phyloP scores from a whole-genome alignment of 2,888 invertebrate species.

The Odontothrips loti region DNA sequence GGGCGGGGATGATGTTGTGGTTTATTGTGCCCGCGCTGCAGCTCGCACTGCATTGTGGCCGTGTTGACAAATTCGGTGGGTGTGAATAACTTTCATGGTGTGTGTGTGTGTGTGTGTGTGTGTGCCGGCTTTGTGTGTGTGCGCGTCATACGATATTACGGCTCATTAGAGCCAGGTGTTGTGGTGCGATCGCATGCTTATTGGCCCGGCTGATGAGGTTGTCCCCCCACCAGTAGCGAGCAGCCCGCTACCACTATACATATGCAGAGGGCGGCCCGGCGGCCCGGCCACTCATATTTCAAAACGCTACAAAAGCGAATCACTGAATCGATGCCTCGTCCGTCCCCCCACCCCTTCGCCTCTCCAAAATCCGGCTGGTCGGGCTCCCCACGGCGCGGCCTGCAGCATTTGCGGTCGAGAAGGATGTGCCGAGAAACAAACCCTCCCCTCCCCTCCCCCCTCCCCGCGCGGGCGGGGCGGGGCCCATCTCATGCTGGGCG shows the following conservation, averaged over 20 bases:
- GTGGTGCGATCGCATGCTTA: background rate
- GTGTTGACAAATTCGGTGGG: slow-evolving; percentile 26
- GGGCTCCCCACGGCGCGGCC: no score
- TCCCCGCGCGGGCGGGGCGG: no score
- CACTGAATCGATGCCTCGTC: no score
- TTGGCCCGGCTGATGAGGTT: background rate
- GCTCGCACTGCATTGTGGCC: slow-evolving; percentile 4
- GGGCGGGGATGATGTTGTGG: background rate
- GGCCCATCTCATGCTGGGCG: no score
- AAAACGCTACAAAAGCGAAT: background rate
- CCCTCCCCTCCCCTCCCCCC: no score
- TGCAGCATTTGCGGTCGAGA: no score
- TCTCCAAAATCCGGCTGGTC: no score
- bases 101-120: slow-evolving; percentile 7
- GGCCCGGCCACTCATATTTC: background rate
- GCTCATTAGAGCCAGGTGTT: slow-evolving; percentile 13
- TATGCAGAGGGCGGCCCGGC: background rate
- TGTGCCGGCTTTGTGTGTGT: background rate
- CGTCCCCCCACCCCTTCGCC: no score
- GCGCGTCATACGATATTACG: slow-evolving; percentile 18
- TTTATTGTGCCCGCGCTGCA: background rate
- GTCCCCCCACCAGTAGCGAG: background rate
- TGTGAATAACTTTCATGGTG: slow-evolving; percentile 14
- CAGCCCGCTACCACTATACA: background rate
- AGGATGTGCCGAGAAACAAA: no score